Evolutionary conservation across 2,113 vertebrate species (phyloP).

Genomic region (Echinops telfairi): DNA sequence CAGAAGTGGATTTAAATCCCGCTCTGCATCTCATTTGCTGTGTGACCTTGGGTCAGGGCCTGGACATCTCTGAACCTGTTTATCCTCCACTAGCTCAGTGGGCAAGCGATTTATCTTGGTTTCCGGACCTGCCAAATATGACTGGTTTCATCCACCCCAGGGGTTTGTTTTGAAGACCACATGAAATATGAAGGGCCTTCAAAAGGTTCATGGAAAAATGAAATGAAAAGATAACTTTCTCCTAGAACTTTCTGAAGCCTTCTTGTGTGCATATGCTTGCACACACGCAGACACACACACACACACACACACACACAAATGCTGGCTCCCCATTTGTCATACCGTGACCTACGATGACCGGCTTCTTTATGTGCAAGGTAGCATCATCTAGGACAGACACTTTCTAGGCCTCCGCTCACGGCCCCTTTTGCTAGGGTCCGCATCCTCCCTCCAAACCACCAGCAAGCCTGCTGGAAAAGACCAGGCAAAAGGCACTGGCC

Average conservation of each 20-base stretch:
- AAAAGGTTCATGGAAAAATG: too few relatives aligned
- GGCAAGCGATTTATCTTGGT: not conserved
- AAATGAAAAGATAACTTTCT: too few relatives aligned
- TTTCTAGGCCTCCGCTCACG: not conserved
- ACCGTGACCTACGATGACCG: not conserved
- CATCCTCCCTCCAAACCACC: not conserved
- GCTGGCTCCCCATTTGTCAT: not conserved
- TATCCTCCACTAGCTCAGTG: not conserved
- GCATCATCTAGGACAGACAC: not conserved
- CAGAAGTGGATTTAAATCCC: not conserved
- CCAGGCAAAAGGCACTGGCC: not conserved
- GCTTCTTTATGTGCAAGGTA: not conserved
- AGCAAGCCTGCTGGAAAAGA: not conserved
- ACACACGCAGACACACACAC: not conserved
- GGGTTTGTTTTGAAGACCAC: not conserved
- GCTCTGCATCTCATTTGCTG: not conserved
- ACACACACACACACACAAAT: not conserved
- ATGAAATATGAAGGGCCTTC: not conserved
- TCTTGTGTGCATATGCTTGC: not conserved
- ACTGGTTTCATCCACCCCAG: not conserved
- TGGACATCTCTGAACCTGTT: not conserved
- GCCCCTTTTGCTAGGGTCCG: not conserved
- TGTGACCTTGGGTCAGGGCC: not conserved
- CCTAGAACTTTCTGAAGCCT: too few relatives aligned
- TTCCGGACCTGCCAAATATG: conserved; percentile 2